Evolutionary conservation across 2,113 vertebrate species (phyloP), one percentile per base, ranked within the genome.

Genomic region (Lipotes vexillifer): DNA sequence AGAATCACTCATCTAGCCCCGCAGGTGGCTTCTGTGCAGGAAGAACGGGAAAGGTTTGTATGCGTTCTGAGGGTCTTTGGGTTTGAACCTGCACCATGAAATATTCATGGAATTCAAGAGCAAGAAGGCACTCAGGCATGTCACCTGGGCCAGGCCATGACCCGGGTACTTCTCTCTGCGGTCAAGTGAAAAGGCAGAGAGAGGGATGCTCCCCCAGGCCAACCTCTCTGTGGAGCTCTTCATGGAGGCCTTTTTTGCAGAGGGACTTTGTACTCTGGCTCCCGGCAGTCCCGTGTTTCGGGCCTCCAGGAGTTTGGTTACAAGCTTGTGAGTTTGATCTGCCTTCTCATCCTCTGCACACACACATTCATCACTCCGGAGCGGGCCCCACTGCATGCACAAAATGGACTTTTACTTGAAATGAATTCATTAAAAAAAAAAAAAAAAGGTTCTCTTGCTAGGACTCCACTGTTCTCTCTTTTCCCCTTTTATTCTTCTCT

Each of bases 371-470:
- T 75, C 49, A 3, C 66, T 93, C 61, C 44, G 88, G 75, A 94
- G 78, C 6, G 14, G 44, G 72, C 72, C 84, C 69, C 88, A 69
- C 80, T 72, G 44, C 1, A 1, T 14, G n/a, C 14, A 21, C 44
- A 57, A 29, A 90, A 49, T 52, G 41, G 80, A 90, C 78, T 97
- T 96, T 81, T 83, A 88, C 80, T 93, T 87, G 92, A 97, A 94
- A 63, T 52, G 85, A 85, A 83, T 87, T 86, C 49, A 49, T 88
- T 7, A 81, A 83, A 84, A 52, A 46, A 59, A 82, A 66, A 72
- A 68, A 82, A 66, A 72, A 66, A 46, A 49, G n/a, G 69, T 83
- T 81, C 1, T 0, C 80, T 74, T 77, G 46, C 84, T 33, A 44
- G 83, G 49, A 69, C 66, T 63, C 36, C 38, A 36, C 92, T 1